Percentiles rank a stretch among this genome's conserved stretches.
Conservation (phyloP, 2,797 vertebrate species). For the Denticeps clupeoides region DNA sequence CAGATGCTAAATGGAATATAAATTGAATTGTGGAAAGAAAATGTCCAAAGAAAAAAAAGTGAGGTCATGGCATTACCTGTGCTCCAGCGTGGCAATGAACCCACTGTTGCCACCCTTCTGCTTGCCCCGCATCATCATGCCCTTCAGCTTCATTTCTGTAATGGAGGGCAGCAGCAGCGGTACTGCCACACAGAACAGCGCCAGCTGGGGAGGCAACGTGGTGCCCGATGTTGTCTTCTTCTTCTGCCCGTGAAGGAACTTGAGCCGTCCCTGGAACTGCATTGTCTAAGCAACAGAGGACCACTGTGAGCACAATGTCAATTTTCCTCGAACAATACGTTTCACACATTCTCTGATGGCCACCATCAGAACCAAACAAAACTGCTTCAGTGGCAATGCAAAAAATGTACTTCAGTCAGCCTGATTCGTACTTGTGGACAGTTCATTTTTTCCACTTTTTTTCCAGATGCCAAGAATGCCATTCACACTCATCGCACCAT, state of each 20-base stretch:
- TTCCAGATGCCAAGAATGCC: conserved; percentile 2
- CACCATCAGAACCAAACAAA: too few relatives aligned
- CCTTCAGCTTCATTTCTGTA: conserved; percentile 79
- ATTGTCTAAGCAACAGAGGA: conserved; percentile 63
- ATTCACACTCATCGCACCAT: too few relatives aligned
- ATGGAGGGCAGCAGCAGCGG: conserved; percentile 78
- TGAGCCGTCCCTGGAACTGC: conserved; percentile 91
- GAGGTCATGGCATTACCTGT: conserved; percentile 67
- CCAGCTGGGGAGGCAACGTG: conserved; percentile 68
- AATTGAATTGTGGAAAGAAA: too few relatives aligned
- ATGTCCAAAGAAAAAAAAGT: background rate
- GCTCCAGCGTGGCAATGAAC: conserved; percentile 41
- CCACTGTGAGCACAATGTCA: background rate
- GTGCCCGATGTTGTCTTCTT: conserved; percentile 73
- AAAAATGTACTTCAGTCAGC: background rate
- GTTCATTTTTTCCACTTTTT: conserved; percentile 3
- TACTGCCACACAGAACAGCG: conserved; percentile 80
- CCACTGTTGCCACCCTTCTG: conserved; percentile 51
- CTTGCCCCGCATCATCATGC: conserved; percentile 66
- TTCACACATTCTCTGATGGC: too few relatives aligned
- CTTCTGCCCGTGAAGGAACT: conserved; percentile 86
- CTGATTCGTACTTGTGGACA: background rate
- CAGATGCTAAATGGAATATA: too few relatives aligned
- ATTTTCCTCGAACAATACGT: too few relatives aligned
- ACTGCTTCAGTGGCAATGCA: too few relatives aligned